Conservation (phyloP, 1,140 invertebrate species). For the Mesaphorura yosii region DNA sequence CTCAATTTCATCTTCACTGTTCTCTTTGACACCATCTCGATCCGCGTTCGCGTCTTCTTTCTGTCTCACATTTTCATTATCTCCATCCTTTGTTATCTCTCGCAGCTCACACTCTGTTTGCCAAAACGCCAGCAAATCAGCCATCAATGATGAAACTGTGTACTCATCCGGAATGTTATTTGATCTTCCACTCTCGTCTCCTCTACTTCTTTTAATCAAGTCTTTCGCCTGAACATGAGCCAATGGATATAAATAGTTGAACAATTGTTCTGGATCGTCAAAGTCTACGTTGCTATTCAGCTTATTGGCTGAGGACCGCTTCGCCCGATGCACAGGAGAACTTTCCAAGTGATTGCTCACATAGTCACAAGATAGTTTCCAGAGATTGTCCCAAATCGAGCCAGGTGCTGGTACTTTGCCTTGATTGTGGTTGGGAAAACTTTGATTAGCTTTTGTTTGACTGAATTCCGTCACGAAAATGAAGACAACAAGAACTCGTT, state of each 20-base stretch:
- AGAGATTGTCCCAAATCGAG: conserved; percentile 15
- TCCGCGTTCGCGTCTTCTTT: conserved; percentile 1
- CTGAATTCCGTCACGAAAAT: no score
- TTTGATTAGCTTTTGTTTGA: no score
- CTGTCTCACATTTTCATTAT: conserved; percentile 4
- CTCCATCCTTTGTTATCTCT: neutral
- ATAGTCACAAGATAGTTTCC: conserved; percentile 20
- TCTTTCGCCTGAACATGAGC: conserved; percentile 14
- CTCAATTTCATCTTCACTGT: no score
- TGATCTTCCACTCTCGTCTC: conserved; percentile 5
- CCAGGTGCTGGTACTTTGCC: no score
- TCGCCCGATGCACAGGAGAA: conserved; percentile 7
- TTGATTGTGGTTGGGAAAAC: no score
- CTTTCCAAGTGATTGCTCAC: no score
- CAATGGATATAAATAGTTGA: conserved; percentile 24
- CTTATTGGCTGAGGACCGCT: conserved; percentile 6
- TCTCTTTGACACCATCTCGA: neutral
- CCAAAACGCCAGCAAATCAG: conserved; percentile 24
- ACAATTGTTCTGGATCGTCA: conserved; percentile 17
- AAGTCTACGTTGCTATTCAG: no score
- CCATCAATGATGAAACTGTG: conserved; percentile 18
- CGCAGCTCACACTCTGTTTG: conserved; percentile 12
- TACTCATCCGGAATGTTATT: neutral
- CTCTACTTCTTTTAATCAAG: neutral
- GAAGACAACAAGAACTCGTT: no score